Evolutionary conservation across 2,888 invertebrate genomes (phyloP), one percentile per base, ranked within the genome.

Genomic region (Trichopria drosophilae): DNA sequence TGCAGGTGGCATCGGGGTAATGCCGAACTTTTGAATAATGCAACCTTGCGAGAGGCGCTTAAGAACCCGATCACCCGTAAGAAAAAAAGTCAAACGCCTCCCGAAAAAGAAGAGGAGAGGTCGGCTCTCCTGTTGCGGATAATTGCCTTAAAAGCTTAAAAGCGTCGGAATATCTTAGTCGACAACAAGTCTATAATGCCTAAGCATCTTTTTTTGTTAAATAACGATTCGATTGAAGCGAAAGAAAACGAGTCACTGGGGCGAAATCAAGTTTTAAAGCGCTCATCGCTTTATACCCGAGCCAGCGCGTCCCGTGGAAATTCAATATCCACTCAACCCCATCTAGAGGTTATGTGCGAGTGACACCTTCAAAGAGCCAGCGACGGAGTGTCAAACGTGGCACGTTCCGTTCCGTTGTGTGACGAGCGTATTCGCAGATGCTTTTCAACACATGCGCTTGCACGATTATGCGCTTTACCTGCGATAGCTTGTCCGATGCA

Each of bases 1-100:
- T 54, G 53, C 41, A 56, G 46, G 55, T 37, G 55, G 53, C 52
- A 24, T 20, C 12, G 40, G 53, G 51, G 47, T 42, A 48, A 49
- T 34, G 49, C 57, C 49, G 55, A 56, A 48, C 59, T 61, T 53
- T 62, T 73, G 73, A 72, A 72, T 73, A 72, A 73, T 73, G 68
- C 71, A 73, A 57, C 49, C 57, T 53, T 54, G 53, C 61, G 55
- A 60, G 59, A 55, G 45, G 36, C 55, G 59, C 63, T 68, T 66
- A 61, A 67, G 64, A 66, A 63, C 67, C 65, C 63, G 65, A 69
- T 68, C 63, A 58, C 60, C 60, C 57, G 57, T 60, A 23, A 24
- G 10, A 20, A 46, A 52, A 19, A 36, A 32, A 50, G 39, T 53
- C 36, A 57, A 55, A 58, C 36, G 45, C n/a, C n/a, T n/a, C n/a